phyloP scores from a whole-genome alignment of 92 coral and sea anemone genomes.

The Paragorgia papillata region DNA sequence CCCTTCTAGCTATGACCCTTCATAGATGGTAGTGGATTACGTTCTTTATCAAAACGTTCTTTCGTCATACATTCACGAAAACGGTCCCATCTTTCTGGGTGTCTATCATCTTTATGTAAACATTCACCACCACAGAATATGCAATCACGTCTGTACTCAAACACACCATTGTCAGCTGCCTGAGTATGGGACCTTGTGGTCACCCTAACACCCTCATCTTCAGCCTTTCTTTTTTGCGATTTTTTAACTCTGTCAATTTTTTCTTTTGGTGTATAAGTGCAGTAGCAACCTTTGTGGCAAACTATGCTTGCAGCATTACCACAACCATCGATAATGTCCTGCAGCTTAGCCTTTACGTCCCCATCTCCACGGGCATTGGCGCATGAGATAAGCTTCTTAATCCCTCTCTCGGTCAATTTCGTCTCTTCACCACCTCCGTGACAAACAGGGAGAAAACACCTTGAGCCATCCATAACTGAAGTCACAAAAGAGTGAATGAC shows the following conservation, averaged over 20 bases:
- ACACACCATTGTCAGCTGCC: background rate
- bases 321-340: conserved; percentile 1
- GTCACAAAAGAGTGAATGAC: too few relatives aligned
- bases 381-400: conserved; percentile 6
- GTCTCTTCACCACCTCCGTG: too few relatives aligned
- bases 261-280: conserved; percentile 25
- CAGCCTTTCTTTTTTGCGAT: background rate
- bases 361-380: conserved; percentile 4
- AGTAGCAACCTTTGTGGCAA: conserved; percentile 1
- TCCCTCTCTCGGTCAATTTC: too few relatives aligned
- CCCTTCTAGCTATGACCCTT: conserved; percentile 6
- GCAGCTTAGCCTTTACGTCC: conserved; percentile 1
- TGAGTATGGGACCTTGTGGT: background rate
- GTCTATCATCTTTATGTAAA: background rate
- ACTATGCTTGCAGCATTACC: conserved; percentile 9
- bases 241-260: background rate
- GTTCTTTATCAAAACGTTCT: conserved; percentile 3
- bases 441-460: too few relatives aligned
- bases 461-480: too few relatives aligned
- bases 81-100: conserved; percentile 20
- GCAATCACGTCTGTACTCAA: conserved; percentile 1
- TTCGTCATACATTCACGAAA: conserved; percentile 8
- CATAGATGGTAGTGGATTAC: conserved; percentile 3
- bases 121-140: background rate
- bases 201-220: background rate